Evolutionary conservation across 2,888 invertebrate species (phyloP).

Genomic region (Lasius fuliginosus): DNA sequence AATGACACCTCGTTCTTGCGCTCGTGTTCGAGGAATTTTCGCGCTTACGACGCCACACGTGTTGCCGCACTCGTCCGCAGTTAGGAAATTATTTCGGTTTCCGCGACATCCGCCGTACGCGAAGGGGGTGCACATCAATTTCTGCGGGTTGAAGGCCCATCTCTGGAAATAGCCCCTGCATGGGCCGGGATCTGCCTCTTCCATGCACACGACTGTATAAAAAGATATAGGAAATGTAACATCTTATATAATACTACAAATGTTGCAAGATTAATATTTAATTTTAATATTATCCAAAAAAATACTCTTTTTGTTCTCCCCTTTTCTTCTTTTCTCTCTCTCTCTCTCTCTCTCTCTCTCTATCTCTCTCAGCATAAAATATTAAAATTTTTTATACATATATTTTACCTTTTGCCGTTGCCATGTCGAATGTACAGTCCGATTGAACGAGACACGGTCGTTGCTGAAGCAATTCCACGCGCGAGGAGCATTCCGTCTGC

Average conservation of each 20-base stretch:
- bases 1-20: background rate
- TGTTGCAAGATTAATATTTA: background rate
- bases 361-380: background rate
- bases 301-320: background rate
- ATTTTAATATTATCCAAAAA: background rate
- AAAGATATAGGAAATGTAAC: background rate
- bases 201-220: constrained; percentile 92
- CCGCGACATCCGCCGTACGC: constrained; percentile 96
- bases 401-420: constrained; percentile 91
- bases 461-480: constrained; percentile 92
- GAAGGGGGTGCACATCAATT: constrained; percentile 94
- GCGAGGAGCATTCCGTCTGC: constrained; percentile 90
- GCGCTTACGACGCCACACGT: constrained; percentile 89
- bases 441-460: constrained; percentile 90
- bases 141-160: constrained; percentile 93
- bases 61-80: constrained; percentile 91
- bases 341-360: background rate
- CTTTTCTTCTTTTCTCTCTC: background rate
- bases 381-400: background rate
- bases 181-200: constrained; percentile 92
- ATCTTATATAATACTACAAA: background rate
- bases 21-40: background rate
- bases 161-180: constrained; percentile 95
- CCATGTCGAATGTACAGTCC: constrained; percentile 91
- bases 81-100: constrained; percentile 96